Base-by-base conservation (phyloP, 2,888 invertebrate genomes). In the Lysandra coridon region DNA sequence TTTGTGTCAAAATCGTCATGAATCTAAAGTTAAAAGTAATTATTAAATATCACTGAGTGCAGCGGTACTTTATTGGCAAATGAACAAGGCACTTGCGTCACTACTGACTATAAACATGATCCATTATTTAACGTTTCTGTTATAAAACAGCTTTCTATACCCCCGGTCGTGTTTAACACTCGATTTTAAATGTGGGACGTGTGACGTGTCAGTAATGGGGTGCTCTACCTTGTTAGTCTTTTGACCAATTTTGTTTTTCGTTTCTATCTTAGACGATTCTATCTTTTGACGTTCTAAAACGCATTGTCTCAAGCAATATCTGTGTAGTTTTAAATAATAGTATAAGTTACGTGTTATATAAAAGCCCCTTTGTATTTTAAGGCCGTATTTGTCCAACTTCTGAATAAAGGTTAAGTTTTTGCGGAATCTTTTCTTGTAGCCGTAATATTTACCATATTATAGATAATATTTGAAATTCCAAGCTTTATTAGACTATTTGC, bases 281-380 rank as follows among this genome's bases (percentile, higher is more conserved):
- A 30, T 75, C 79, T 75, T 75, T 62, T 79, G 40, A 62, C 79
- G 79, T 79, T 79, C 64, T 53, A 75, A 64, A 44, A 75, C 49
- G 33, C 62, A 17, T 60, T 44, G 74, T 74, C 75, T 74, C 75
- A 64, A 79, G 79, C 79, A 79, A 79, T 79, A 79, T 60, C 49
- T 64, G 14, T 17, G 57, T 57, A 53, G 53, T 76, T 76, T 76
- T 76, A 57, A 76, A 33, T 76, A 3, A 17, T 76, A 33, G 12
- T 76, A 57, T 76, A 76, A 76, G 76, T 75, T 74, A 69, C 23
- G 3, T 75, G 44, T 30, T 76, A 57, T 76, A 76, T 76, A 76
- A 76, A 76, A 76, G 76, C 76, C 76, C 76, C 76, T 76, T 76
- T 40, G 17, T 69, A 69, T 69, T 69, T 69, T 69, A 30, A 64